Evolutionary conservation across 1,140 invertebrate species (phyloP).

Genomic region (Trialeurodes vaporariorum): DNA sequence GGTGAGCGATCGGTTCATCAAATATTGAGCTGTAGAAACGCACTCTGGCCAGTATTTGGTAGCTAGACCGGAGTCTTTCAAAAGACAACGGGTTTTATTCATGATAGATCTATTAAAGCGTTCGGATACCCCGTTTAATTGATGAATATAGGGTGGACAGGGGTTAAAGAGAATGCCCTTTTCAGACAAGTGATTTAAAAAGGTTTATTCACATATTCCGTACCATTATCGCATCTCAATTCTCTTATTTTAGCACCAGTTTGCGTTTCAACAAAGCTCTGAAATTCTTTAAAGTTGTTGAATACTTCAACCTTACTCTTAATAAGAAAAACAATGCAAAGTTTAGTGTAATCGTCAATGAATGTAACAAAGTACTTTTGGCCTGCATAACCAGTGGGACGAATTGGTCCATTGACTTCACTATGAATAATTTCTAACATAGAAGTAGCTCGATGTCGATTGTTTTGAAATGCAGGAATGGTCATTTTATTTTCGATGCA

Average conservation of each 20-base stretch:
- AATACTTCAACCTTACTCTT: conserved; percentile 19
- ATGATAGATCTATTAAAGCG: conserved; percentile 23
- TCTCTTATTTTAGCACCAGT: conserved; percentile 24
- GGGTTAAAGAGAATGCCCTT: conserved; percentile 20
- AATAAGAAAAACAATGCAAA: conserved; percentile 19
- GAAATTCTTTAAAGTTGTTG: conserved; percentile 19
- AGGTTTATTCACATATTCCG: conserved; percentile 24
- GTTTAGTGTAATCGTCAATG: conserved; percentile 29
- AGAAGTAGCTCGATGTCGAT: conserved; percentile 10
- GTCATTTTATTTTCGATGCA: conserved; percentile 15
- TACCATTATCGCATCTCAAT: conserved; percentile 26
- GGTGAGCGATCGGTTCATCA: conserved; percentile 16
- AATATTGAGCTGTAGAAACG: conserved; percentile 23
- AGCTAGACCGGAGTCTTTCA: conserved; percentile 21
- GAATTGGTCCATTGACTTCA: conserved; percentile 15
- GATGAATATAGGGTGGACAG: conserved; percentile 20
- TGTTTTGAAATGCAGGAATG: conserved; percentile 14
- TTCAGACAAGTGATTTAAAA: conserved; percentile 21
- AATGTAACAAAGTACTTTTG: conserved; percentile 26
- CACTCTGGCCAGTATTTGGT: conserved; percentile 23
- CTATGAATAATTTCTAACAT: conserved; percentile 11
- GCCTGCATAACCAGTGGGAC: conserved; percentile 15
- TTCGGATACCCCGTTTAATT: conserved; percentile 24
- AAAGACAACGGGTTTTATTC: conserved; percentile 24
- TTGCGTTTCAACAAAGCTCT: conserved; percentile 20